Evolutionary conservation across 1,140 invertebrate genomes (phyloP), one percentile per base, ranked within the genome.

Genomic region (Trichogramma pretiosum): DNA sequence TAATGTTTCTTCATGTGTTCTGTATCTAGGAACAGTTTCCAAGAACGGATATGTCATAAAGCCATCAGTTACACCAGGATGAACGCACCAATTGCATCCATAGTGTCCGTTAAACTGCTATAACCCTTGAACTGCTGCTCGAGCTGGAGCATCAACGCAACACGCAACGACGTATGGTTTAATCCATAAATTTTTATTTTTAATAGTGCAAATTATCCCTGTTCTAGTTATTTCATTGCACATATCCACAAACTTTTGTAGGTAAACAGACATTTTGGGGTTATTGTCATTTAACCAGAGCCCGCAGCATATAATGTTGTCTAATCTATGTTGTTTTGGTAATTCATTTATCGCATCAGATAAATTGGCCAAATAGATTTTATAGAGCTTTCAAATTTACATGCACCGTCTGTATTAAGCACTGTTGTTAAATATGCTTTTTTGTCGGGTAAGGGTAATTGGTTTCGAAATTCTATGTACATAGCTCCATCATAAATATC

Each of bases 311-410:
- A 48, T 48, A 10, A 33, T 18, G 4, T 21, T 30, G 10, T 48
- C 5, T 23, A 48, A 40, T 33, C 46, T 36, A 23, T 34, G 13
- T 40, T 48, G 16, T 16, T 19, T 28, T 24, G 46, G 46, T 13
- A 48, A 33, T 48, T 48, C 37, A 23, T 48, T 48, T 9, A 39
- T 14, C n/a, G n/a, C 37, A 40, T 26, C 11, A 38, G 18, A 40
- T 40, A 46, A n/a, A 46, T 14, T 11, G 43, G 43, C 43, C 43
- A 46, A 46, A 46, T 32, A 17, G 40, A 43, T 18, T 43, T 32
- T 16, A 24, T 14, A 1, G 34, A 46, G 19, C 33, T n/a, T n/a
- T 35, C 17, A 38, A 37, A 46, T 37, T 28, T 28, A 23, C 32
- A 34, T 24, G 43, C 33, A 18, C 43, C 43, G 19, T 45, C 45